phyloP scores from a whole-genome alignment of 2,888 invertebrate species.

The Acronicta alni region DNA sequence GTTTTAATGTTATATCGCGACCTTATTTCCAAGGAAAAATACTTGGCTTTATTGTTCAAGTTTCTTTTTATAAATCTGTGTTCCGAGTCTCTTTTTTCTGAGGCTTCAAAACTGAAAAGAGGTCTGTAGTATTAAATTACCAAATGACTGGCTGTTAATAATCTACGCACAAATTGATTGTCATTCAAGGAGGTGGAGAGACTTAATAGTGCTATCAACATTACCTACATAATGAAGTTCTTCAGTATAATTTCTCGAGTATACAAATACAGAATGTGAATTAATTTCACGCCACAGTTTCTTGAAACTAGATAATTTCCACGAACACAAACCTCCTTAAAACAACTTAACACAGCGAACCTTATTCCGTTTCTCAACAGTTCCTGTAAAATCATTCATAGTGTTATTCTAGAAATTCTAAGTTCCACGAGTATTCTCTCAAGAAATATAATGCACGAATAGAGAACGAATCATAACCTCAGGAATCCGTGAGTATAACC shows the following conservation, averaged over 20 bases:
- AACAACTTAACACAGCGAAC: background rate
- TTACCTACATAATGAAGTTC: no score
- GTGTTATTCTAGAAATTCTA: slow-evolving; percentile 7
- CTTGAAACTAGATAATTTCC: background rate
- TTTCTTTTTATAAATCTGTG: slow-evolving; percentile 30
- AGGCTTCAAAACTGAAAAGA: slow-evolving; percentile 6
- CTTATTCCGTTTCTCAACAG: background rate
- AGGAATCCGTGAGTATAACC: slow-evolving; percentile 49
- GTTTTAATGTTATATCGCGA: slow-evolving; percentile 35
- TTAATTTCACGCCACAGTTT: background rate
- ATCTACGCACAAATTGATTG: no score
- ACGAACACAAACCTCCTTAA: background rate
- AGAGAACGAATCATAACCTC: slow-evolving; percentile 38
- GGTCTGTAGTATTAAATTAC: no score
- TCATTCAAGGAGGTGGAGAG: no score
- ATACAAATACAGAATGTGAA: no score
- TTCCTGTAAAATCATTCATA: slow-evolving; percentile 4
- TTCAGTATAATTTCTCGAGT: no score
- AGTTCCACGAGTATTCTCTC: slow-evolving; percentile 22
- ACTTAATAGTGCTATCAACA: no score
- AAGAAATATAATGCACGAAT: slow-evolving; percentile 38
- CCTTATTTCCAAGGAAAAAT: slow-evolving; percentile 30
- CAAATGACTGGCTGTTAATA: no score
- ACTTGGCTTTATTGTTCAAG: slow-evolving; percentile 19
- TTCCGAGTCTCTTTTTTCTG: slow-evolving; percentile 8